These are phyloP conservation scores for Beris morrisii DNA, from an alignment of 2,888 invertebrate species.

Conservation along the genomic window DNA sequence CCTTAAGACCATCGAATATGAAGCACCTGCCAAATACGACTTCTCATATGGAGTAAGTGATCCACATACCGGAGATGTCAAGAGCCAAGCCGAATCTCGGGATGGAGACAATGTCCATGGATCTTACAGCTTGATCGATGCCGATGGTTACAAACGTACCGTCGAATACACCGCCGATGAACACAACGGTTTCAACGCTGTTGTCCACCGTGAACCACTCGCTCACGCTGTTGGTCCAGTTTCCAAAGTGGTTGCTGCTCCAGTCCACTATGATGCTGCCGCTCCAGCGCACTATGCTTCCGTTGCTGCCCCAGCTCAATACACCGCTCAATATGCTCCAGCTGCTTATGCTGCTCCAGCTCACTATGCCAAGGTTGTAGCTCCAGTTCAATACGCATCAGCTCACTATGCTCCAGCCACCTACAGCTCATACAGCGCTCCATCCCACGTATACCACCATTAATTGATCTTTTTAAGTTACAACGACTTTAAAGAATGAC, in stretches of 20 bases:
- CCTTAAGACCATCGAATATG: conserved; percentile 28
- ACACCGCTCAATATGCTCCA: background rate
- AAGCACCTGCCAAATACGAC: conserved; percentile 54
- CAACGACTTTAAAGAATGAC: no score
- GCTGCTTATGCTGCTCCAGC: conserved; percentile 4
- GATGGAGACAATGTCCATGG: conserved; percentile 60
- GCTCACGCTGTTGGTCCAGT: conserved; percentile 41
- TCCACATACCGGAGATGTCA: conserved; percentile 59
- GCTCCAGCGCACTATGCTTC: background rate
- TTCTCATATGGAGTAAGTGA: conserved; percentile 60
- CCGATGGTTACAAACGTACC: conserved; percentile 60
- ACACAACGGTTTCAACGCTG: conserved; percentile 61
- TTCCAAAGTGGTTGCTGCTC: conserved; percentile 38
- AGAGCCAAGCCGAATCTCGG: conserved; percentile 59
- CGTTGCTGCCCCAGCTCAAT: conserved; percentile 7
- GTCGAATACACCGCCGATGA: conserved; percentile 61
- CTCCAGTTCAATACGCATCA: conserved; percentile 19
- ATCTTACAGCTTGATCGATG: conserved; percentile 59
- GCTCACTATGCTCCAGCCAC: background rate
- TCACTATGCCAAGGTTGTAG: conserved; percentile 2
- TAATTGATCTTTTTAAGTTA: background rate
- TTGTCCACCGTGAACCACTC: conserved; percentile 58
- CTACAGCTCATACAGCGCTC: background rate
- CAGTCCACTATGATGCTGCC: conserved; percentile 33
- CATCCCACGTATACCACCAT: conserved; percentile 17